Conservation (phyloP, 2,113 vertebrate genomes). For the Perca schrenkii region DNA sequence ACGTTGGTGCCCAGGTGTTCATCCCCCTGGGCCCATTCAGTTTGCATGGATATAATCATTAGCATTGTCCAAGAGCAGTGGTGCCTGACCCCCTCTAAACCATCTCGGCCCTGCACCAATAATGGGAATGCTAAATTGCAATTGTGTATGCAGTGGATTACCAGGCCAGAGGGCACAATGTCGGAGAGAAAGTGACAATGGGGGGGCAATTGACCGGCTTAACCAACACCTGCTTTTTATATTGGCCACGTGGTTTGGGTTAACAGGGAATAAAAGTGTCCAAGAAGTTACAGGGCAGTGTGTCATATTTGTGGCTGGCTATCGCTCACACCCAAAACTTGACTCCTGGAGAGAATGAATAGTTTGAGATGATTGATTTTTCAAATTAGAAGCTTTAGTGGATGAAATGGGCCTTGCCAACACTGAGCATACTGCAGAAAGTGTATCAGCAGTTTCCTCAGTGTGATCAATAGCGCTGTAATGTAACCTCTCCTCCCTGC, state of each 20-base stretch:
- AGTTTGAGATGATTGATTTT: conserved; percentile 49
- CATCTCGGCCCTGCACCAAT: conserved; percentile 59
- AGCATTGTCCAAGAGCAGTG: conserved; percentile 73
- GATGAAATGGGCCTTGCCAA: conserved; percentile 64
- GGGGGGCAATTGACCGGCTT: conserved; percentile 53
- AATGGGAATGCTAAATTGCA: conserved; percentile 77
- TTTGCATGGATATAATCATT: conserved; percentile 60
- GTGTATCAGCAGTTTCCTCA: conserved; percentile 69
- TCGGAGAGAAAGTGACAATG: conserved; percentile 57
- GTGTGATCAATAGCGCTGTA: conserved; percentile 63
- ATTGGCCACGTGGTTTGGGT: conserved; percentile 34
- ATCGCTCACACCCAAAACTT: background rate
- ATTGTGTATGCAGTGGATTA: conserved; percentile 73
- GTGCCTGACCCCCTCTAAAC: conserved; percentile 71
- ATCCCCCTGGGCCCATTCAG: conserved; percentile 33
- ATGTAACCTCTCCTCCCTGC: conserved; percentile 32
- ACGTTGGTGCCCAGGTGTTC: conserved; percentile 52
- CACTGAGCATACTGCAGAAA: conserved; percentile 47
- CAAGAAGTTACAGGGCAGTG: conserved; percentile 12
- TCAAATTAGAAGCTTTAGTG: conserved; percentile 52
- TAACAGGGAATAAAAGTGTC: conserved; percentile 30
- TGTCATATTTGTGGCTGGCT: background rate
- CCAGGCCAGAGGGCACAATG: conserved; percentile 54
- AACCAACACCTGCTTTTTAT: conserved; percentile 66
- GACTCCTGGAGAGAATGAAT: conserved; percentile 25